Base-by-base conservation (phyloP, 2,797 vertebrate species). In the Dipus sagitta region DNA sequence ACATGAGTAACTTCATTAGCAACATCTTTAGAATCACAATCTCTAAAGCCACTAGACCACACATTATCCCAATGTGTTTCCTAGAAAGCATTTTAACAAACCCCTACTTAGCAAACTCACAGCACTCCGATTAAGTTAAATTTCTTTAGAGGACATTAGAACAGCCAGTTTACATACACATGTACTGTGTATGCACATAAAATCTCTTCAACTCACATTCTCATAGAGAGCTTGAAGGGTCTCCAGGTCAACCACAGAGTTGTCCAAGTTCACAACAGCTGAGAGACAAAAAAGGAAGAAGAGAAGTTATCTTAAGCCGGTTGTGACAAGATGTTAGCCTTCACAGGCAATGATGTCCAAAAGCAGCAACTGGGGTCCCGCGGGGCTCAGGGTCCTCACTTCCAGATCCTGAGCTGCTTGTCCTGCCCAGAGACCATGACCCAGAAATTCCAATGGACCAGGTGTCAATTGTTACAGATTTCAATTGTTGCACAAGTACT, bases 181-280 rank as follows among this genome's bases (percentile, higher is more conserved):
- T 70, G 65, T 24, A 34, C 2, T 30, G 64, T 78, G 34, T 20
- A n/a, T n/a, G 2, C 80, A 95, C 89, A 91, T 78, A 86, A 72
- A 94, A 71, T 96, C 96, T 97, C 95, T 93, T 91, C 86, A 98
- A 99, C 99, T 99, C 98, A 99, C 99, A 97, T 99, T 99, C 98
- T 99, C 99, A 98, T 99, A 99, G 24, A 99, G 98, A 62, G 99
- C 99, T 98, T 99, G 99, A 91, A 99, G 98, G 0, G 99, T 99
- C 98, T 99, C 99, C 97, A 99, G 98, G 97, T 99, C 99, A 95
- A 99, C 99, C 88, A 99, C 98, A 52, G 99, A 99, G 97, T 99
- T 99, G 98, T 99, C 99, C 98, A 99, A 98, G 98, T 99, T 99
- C 97, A 99, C 98, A 97, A 99, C 98, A 91, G 99, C 99, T 99